Conservation (phyloP, 2,888 invertebrate genomes). For the Blastobasis adustella region DNA sequence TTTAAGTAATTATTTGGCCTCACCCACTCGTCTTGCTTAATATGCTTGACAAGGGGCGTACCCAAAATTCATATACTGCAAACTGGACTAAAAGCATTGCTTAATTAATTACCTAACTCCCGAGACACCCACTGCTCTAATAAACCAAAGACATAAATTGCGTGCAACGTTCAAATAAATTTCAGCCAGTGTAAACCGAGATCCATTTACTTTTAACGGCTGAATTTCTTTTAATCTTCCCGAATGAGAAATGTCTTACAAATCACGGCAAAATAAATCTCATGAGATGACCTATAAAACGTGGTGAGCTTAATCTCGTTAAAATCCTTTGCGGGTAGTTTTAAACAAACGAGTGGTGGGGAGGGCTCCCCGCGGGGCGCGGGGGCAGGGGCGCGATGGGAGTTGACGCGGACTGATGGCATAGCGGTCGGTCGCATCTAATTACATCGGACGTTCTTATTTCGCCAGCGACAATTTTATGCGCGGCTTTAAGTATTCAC, state of each 20-base stretch:
- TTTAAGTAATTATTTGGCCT: too few species aligned
- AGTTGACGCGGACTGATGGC: conserved; percentile 31
- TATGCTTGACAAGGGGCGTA: too few species aligned
- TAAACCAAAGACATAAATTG: conserved; percentile 27
- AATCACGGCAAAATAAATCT: conserved; percentile 62
- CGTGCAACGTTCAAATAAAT: conserved; percentile 41
- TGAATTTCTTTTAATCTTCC: conserved; percentile 53
- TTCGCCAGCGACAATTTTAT: conserved; percentile 59
- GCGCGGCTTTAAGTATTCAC: conserved; percentile 48
- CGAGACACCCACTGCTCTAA: conserved; percentile 12
- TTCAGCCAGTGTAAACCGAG: conserved; percentile 39
- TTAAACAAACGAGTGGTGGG: conserved; percentile 37
- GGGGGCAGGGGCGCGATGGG: conserved; percentile 15
- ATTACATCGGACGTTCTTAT: conserved; percentile 60
- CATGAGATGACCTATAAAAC: conserved; percentile 63
- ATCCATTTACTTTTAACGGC: conserved; percentile 53
- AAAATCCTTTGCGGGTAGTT: conserved; percentile 65
- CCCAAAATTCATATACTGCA: too few species aligned
- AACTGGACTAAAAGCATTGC: too few species aligned
- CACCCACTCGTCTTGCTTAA: too few species aligned
- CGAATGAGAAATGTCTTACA: conserved; percentile 53
- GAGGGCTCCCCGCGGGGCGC: conserved; percentile 2
- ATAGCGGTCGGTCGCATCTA: conserved; percentile 51
- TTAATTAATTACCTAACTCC: neutral
- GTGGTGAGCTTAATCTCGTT: conserved; percentile 59